Conservation (phyloP, 2,113 vertebrate genomes). For the Catharus bicknelli region DNA sequence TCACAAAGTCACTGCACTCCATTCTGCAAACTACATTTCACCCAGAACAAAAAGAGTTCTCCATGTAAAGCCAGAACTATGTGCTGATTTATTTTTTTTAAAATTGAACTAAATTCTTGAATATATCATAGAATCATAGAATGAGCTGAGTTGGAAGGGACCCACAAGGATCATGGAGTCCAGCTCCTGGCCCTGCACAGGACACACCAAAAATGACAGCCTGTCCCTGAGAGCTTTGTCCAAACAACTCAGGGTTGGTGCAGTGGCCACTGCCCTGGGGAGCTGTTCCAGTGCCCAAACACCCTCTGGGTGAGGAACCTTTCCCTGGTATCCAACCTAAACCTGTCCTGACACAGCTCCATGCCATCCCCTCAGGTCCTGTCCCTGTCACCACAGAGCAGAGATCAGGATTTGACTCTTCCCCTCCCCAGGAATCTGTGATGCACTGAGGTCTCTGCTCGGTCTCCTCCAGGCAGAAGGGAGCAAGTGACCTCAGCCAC, state of each 20-base stretch:
- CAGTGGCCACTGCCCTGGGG: not conserved
- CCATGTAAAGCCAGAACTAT: not conserved
- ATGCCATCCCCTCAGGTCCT: not conserved
- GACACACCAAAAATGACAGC: too few relatives aligned
- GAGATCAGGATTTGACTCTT: not conserved
- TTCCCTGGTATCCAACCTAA: not conserved
- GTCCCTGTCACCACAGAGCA: not conserved
- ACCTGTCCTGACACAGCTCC: not conserved
- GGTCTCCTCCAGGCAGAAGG: not conserved
- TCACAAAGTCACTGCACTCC: not conserved
- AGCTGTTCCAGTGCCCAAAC: not conserved
- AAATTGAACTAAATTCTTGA: not conserved
- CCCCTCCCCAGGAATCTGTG: not conserved
- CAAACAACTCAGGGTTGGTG: not conserved
- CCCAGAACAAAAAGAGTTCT: not conserved
- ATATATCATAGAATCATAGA: not conserved
- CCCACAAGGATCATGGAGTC: rapidly evolving
- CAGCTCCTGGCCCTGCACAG: not conserved
- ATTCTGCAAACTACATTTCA: not conserved
- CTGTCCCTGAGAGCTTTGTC: rapidly evolving
- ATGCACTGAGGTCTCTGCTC: not conserved
- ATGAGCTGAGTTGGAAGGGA: not conserved
- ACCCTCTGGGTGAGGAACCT: not conserved
- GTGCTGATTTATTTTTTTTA: not conserved
- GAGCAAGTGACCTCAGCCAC: not conserved